Conservation (phyloP, 2,797 vertebrate genomes). For the Pteronotus mesoamericanus region DNA sequence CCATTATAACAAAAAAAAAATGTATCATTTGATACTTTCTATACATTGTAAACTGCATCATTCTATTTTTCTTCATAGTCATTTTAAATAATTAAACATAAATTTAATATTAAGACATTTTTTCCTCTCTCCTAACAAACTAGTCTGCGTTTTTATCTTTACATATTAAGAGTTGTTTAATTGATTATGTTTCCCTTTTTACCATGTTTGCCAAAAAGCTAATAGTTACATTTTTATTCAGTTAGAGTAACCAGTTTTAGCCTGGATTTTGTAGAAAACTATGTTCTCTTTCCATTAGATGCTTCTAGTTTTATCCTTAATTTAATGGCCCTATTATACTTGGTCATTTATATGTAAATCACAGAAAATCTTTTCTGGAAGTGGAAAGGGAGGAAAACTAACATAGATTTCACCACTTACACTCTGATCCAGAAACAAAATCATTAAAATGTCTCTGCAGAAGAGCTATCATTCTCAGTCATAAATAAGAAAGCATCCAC, state of each 20-base stretch:
- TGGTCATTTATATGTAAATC: conserved; percentile 68
- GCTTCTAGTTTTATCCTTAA: conserved; percentile 34
- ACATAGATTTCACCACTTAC: conserved; percentile 40
- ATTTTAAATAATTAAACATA: background rate
- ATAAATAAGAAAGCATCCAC: background rate
- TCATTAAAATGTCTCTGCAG: conserved; percentile 29
- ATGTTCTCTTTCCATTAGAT: conserved; percentile 42
- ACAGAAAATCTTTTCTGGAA: conserved; percentile 33
- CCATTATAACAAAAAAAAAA: background rate
- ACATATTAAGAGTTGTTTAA: background rate
- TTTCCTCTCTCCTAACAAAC: background rate
- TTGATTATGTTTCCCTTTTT: background rate
- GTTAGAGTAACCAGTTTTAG: conserved; percentile 12
- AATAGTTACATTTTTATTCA: conserved; percentile 13
- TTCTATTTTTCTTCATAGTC: background rate
- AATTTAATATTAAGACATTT: background rate
- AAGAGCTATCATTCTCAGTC: conserved; percentile 36
- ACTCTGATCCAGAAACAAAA: conserved; percentile 46
- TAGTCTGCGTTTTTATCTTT: background rate
- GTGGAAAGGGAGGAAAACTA: conserved; percentile 30
- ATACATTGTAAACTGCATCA: background rate
- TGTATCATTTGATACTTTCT: background rate
- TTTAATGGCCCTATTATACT: conserved; percentile 50
- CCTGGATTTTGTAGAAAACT: conserved; percentile 25
- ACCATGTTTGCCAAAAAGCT: background rate